Evolutionary conservation across 2,888 invertebrate species (phyloP).

Genomic region (Hirtodrosophila duncani): DNA sequence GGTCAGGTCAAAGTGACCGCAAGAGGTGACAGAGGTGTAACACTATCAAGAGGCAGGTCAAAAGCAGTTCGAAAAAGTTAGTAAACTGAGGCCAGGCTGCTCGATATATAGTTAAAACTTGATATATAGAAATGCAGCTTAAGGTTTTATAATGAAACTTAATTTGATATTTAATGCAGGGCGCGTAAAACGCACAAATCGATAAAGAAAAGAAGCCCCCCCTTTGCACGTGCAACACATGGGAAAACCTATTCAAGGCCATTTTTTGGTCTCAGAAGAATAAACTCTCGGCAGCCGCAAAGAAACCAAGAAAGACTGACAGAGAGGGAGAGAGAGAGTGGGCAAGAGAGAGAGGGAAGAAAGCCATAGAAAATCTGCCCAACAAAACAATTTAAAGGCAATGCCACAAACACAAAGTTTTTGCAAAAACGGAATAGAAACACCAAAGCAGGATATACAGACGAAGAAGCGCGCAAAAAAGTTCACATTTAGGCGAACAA

Average conservation of each 20-base stretch:
- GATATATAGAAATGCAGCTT: too few species aligned
- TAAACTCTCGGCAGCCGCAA: too few species aligned
- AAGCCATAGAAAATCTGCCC: slow-evolving; percentile 17
- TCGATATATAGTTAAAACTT: too few species aligned
- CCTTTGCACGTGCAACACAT: slow-evolving; percentile 56
- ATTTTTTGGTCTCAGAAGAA: too few species aligned
- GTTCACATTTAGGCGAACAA: slow-evolving; percentile 33
- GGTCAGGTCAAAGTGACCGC: slow-evolving; percentile 41
- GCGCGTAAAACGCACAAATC: slow-evolving; percentile 30
- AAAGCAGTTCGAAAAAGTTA: neutral
- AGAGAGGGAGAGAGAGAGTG: too few species aligned
- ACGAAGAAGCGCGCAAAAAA: slow-evolving; percentile 17
- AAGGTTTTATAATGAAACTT: too few species aligned
- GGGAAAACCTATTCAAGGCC: slow-evolving; percentile 8
- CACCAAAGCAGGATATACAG: slow-evolving; percentile 30
- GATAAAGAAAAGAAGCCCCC: too few species aligned
- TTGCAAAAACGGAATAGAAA: slow-evolving; percentile 27
- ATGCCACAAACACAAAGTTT: slow-evolving; percentile 52
- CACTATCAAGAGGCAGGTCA: slow-evolving; percentile 1
- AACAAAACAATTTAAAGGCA: slow-evolving; percentile 59
- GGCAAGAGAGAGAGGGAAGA: slow-evolving; percentile 12
- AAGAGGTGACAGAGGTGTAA: slow-evolving; percentile 24
- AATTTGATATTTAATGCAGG: slow-evolving; percentile 39
- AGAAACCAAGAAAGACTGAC: slow-evolving; percentile 3
- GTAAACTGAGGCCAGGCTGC: too few species aligned